Evolutionary conservation across 2,113 vertebrate species (phyloP), one percentile per base, ranked within the genome.

Genomic region (Labrus mixtus): DNA sequence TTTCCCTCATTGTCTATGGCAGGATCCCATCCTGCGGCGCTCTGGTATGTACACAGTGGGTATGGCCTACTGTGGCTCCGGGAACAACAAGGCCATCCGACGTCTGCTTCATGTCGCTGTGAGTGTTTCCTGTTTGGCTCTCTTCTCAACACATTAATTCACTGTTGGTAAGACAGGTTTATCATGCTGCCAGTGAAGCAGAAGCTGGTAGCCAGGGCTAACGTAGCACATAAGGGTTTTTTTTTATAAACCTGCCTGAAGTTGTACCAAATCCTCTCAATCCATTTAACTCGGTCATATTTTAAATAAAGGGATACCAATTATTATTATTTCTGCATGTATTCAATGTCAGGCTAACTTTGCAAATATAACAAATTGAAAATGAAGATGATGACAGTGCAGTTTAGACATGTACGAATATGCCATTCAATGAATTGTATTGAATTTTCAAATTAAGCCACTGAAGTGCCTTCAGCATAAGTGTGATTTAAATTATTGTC

Each of bases 41-140:
- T 99, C 98, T 22, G 98, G 98, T 89, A 99, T 99, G 98, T 99
- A 99, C 94, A 98, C 97, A 0, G 98, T 99, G 56, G 98, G 97
- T 68, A 99, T 99, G 98, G 98, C 98, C 16, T 99, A 99, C 86
- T 99, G 98, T 39, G 98, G 98, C 85, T 99, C 98, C 3, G 98
- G 98, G 81, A 99, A 99, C 94, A 99, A 99, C 94, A 99, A 98
- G 90, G 98, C 98, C 48, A 99, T 99, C 89, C 93, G 98, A 61
- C 97, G 98, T 45, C 95, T 99, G 20, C 95, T 99, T 6, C 98
- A 99, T 29, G 98, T 99, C 69, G 98, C 98, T 88, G 98, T 99
- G 87, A 97, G 98, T 97, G 63, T 68, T 79, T 79, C 59, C 50
- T 65, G 55, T 71, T 87, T 64, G 1, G 17, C 39, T 11, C 12